A percentile compares a stretch with the other conserved stretches of the same genome.
Conservation (phyloP, 53 echinoderm and acorn worm species). For the Antedon mediterranea region DNA sequence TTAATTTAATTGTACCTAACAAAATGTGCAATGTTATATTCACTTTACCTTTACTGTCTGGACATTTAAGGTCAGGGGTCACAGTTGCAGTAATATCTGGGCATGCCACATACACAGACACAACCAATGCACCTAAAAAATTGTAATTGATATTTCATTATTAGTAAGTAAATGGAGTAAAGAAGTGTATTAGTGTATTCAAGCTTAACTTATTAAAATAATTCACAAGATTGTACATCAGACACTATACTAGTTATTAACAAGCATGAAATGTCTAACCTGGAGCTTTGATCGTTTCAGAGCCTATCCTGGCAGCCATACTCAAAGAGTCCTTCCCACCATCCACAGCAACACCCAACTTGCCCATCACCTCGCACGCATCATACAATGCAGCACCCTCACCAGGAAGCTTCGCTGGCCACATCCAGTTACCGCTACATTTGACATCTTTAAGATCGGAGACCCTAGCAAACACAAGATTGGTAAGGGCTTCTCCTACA, state of each 20-base stretch:
- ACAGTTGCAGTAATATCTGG: slow-evolving; percentile 82
- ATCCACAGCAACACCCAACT: slow-evolving; percentile 76
- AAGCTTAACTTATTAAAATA: too few relatives aligned
- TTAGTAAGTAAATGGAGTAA: too few relatives aligned
- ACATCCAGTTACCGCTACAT: slow-evolving; percentile 99
- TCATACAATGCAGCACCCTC: slow-evolving; percentile 88
- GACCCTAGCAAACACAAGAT: slow-evolving; percentile 86
- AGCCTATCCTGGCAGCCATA: slow-evolving; percentile 86
- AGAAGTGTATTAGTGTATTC: too few relatives aligned
- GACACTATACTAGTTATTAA: too few relatives aligned
- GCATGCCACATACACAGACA: slow-evolving; percentile 81
- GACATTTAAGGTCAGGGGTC: slow-evolving; percentile 89
- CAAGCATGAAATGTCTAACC: too few relatives aligned
- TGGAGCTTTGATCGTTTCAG: slow-evolving; percentile 84
- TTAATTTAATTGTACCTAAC: not conserved
- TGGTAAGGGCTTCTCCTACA: slow-evolving; percentile 80
- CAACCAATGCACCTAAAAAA: slow-evolving; percentile 61
- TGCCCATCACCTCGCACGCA: slow-evolving; percentile 80
- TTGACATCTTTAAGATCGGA: slow-evolving; percentile 81
- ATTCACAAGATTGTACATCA: too few relatives aligned
- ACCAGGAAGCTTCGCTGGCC: slow-evolving; percentile 93
- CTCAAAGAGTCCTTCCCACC: slow-evolving; percentile 94
- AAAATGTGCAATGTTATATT: not conserved
- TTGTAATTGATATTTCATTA: too few relatives aligned
- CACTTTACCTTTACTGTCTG: slow-evolving; percentile 53